Conservation (phyloP, 2,113 vertebrate genomes). For the Anoura caudifer region DNA sequence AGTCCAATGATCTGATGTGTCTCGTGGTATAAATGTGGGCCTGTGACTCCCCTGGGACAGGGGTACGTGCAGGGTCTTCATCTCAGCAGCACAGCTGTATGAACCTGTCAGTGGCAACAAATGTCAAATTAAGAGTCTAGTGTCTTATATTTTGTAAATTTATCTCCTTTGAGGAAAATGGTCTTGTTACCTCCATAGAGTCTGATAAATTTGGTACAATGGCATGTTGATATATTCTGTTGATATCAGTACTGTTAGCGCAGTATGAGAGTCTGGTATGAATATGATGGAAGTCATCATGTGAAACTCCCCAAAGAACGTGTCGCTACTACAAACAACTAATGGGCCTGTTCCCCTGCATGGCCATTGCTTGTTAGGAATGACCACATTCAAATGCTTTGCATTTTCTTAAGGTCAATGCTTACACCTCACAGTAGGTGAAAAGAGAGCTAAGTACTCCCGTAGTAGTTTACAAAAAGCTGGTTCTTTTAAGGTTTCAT, state of each 20-base stretch:
- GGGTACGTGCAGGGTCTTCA: not conserved
- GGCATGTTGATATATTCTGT: not conserved
- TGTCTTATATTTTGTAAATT: not conserved
- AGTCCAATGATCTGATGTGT: not conserved
- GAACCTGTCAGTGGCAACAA: not conserved
- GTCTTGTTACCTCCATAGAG: not conserved
- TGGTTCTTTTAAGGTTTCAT: not conserved
- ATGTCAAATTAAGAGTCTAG: not conserved
- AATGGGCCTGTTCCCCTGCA: not conserved
- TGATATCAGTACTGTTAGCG: not conserved
- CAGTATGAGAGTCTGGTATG: not conserved
- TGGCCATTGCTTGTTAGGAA: not conserved
- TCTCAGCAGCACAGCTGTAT: not conserved
- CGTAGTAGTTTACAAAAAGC: not conserved
- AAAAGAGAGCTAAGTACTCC: not conserved
- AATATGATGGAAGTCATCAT: not conserved
- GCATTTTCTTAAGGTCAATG: not conserved
- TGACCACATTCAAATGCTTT: not conserved
- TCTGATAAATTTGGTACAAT: not conserved
- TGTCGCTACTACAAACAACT: not conserved
- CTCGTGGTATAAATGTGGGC: accelerated
- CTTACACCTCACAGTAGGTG: not conserved
- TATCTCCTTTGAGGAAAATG: not conserved
- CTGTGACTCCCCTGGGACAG: accelerated
- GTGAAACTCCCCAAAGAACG: not conserved